Evolutionary conservation across 2,888 invertebrate species (phyloP), one percentile per base, ranked within the genome.

Genomic region (Chrysina gloriosa): DNA sequence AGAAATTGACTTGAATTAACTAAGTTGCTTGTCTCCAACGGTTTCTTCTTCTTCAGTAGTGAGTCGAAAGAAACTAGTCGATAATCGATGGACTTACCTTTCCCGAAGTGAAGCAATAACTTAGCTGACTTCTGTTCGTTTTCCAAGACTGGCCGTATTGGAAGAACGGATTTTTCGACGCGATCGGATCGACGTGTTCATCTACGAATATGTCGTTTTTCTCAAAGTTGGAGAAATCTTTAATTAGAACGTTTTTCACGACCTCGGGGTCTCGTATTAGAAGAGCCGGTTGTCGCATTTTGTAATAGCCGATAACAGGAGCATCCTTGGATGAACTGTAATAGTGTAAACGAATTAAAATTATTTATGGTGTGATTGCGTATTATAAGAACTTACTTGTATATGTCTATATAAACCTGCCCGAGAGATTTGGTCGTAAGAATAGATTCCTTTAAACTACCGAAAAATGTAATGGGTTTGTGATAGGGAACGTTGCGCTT

Each of bases 131-230:
- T 3, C 88, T 80, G 1, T 84, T 76, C 0, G 79, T 77, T 68
- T 85, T 85, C 88, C 88, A 86, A 70, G 82, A 76, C 9, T 83
- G 79, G 0, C 85, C 85, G 7, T 79, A 82, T 19, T 86, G 70
- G 0, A 79, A 68, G 70, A 88, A 86, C 0, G 85, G 85, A 79
- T 85, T 85, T 48, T 82, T 81, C 1, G 82, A 82, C 4, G 84
- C 75, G 3, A 88, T 72, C 0, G 83, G 84, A 65, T 88, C 87
- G 0, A 75, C 70, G 11, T 83, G 77, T 31, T 84, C 82, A 68
- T 84, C 79, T 0, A 79, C 61, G 16, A 77, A 54, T 7, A 83
- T 69, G 36, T 82, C 82, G 65, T 84, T 84, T 64, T 83, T 77
- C 21, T 77, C 77, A 68, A 84, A 84, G 66, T 72, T 70, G 21